phyloP scores from a whole-genome alignment of 2,888 invertebrate genomes.

The Thera britannica region DNA sequence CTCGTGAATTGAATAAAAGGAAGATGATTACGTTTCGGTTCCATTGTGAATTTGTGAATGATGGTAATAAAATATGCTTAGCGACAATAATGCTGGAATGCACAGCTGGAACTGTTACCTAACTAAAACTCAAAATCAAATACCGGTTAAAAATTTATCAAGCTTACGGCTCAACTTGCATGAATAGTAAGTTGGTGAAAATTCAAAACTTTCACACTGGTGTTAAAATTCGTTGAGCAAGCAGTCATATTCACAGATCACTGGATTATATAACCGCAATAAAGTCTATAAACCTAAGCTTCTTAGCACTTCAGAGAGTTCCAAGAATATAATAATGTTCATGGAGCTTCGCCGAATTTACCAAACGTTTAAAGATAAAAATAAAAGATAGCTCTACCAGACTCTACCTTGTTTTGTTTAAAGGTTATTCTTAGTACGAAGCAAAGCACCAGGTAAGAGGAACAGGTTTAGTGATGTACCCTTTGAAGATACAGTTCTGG shows the following conservation, averaged over 20 bases:
- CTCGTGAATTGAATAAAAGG: constrained; percentile 20
- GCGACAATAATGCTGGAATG: constrained; percentile 19
- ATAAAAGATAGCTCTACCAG: constrained; percentile 3
- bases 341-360: constrained; percentile 1
- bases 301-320: constrained; percentile 20
- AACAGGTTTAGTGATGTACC: constrained; percentile 27
- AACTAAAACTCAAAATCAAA: constrained; percentile 27
- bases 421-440: constrained; percentile 3
- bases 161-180: constrained; percentile 34
- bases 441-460: not conserved
- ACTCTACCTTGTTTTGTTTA: not conserved
- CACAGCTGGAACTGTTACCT: constrained; percentile 27
- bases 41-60: constrained; percentile 24
- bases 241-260: constrained; percentile 39
- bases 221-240: constrained; percentile 43
- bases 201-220: constrained; percentile 54
- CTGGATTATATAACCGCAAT: constrained; percentile 39
- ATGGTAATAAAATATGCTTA: constrained; percentile 28
- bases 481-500: constrained; percentile 39
- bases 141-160: constrained; percentile 35
- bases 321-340: constrained; percentile 15
- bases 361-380: constrained; percentile 6
- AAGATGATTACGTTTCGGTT: constrained; percentile 19
- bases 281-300: constrained; percentile 36
- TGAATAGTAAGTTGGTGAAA: constrained; percentile 48